phyloP scores from a whole-genome alignment of 1,140 invertebrate species.

The Brachionus plicatilis region DNA sequence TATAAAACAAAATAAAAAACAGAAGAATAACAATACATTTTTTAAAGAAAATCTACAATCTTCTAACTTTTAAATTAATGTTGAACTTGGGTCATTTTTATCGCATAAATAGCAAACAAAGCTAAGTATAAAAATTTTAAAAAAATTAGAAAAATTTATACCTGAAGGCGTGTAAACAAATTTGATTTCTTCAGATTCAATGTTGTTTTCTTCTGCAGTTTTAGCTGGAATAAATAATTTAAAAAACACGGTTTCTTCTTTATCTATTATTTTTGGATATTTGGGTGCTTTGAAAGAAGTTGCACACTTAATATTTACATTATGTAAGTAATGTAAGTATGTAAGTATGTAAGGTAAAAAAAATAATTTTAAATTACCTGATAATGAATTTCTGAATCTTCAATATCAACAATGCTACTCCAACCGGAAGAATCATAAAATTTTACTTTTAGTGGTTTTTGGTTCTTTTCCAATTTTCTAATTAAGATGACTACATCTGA shows the following conservation, averaged over 20 bases:
- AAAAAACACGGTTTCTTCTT: neutral
- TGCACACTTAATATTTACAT: neutral
- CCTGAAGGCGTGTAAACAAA: too few species aligned
- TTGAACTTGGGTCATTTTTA: too few species aligned
- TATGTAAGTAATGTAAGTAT: too few species aligned
- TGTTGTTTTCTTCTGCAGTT: neutral
- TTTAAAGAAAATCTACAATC: too few species aligned
- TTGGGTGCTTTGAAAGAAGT: neutral
- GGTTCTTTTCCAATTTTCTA: conserved; percentile 12
- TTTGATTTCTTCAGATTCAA: too few species aligned
- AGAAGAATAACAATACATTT: too few species aligned
- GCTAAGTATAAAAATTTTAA: too few species aligned
- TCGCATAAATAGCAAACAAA: too few species aligned
- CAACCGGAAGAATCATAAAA: neutral
- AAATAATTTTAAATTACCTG: neutral
- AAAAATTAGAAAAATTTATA: too few species aligned
- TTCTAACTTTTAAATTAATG: too few species aligned
- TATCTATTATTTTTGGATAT: neutral
- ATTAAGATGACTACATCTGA: neutral
- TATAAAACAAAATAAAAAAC: too few species aligned
- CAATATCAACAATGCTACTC: neutral
- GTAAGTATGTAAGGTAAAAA: too few species aligned
- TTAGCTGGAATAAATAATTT: neutral
- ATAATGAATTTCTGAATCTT: conserved; percentile 2
- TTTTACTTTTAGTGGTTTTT: neutral